Conservation (phyloP, 2,797 vertebrate genomes). For the Orientallactaga sibirica region DNA sequence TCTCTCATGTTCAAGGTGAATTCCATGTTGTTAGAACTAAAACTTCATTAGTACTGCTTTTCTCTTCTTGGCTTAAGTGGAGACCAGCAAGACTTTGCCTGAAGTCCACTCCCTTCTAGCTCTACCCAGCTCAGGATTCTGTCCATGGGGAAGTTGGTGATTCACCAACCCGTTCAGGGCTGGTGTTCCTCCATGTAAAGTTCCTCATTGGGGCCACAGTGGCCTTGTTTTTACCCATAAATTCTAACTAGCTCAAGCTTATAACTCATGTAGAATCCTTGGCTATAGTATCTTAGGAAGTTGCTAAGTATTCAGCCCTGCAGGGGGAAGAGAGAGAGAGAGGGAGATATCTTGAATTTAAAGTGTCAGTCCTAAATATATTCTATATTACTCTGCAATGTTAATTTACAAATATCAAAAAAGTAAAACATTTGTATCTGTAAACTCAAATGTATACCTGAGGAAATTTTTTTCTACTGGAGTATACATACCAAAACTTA, state of each 20-base stretch:
- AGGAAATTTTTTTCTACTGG: background rate
- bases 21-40: conserved; percentile 56
- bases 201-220: background rate
- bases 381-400: conserved; percentile 22
- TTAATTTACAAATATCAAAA: conserved; percentile 4
- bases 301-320: background rate
- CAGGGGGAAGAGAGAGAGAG: conserved; percentile 36
- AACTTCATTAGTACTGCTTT: conserved; percentile 13
- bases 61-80: background rate
- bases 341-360: background rate
- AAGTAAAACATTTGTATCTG: background rate
- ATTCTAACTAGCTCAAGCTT: background rate
- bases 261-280: background rate
- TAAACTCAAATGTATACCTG: background rate
- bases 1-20: conserved; percentile 69
- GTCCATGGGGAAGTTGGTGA: background rate
- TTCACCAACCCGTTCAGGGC: background rate
- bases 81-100: background rate
- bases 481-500: background rate
- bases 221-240: background rate
- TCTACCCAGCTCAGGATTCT: background rate
- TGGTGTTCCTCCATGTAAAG: background rate
- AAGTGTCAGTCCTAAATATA: background rate
- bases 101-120: background rate
- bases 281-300: background rate